A percentile compares a stretch with the other conserved stretches of the same genome.
These are phyloP conservation scores for Carollia perspicillata DNA, from an alignment of 2,113 vertebrate genomes.

Conservation along the genomic window DNA sequence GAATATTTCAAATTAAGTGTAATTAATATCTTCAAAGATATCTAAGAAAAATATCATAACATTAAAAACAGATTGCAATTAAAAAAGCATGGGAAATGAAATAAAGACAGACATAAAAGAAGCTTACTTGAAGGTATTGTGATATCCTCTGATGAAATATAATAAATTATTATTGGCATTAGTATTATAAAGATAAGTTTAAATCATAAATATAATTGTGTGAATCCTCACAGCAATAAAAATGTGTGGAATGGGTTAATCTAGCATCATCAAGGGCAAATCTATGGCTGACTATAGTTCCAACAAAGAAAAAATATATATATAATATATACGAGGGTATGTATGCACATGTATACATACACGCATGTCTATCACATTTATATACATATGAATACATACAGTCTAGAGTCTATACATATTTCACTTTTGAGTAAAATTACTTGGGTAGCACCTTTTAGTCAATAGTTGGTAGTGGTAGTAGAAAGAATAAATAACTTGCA, in stretches of 20 bases:
- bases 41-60: conserved; percentile 35
- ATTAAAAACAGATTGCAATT: conserved; percentile 33
- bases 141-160: conserved; percentile 24
- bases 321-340: not conserved
- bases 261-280: not conserved
- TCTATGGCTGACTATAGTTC: not conserved
- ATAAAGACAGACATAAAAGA: conserved; percentile 25
- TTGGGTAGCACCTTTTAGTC: not conserved
- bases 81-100: conserved; percentile 35
- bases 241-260: not conserved
- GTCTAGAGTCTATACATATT: not conserved
- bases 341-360: not conserved
- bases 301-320: not conserved
- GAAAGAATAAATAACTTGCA: not conserved
- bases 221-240: conserved; percentile 3
- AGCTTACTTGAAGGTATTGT: not conserved
- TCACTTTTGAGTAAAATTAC: conserved; percentile 2
- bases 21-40: conserved; percentile 48
- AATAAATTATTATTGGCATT: not conserved
- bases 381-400: not conserved
- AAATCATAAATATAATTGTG: conserved; percentile 35
- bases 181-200: conserved; percentile 32
- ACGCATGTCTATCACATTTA: not conserved
- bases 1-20: conserved; percentile 34
- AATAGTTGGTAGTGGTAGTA: not conserved